Conservation (phyloP, 2,113 vertebrate species). For the Kryptolebias marmoratus region DNA sequence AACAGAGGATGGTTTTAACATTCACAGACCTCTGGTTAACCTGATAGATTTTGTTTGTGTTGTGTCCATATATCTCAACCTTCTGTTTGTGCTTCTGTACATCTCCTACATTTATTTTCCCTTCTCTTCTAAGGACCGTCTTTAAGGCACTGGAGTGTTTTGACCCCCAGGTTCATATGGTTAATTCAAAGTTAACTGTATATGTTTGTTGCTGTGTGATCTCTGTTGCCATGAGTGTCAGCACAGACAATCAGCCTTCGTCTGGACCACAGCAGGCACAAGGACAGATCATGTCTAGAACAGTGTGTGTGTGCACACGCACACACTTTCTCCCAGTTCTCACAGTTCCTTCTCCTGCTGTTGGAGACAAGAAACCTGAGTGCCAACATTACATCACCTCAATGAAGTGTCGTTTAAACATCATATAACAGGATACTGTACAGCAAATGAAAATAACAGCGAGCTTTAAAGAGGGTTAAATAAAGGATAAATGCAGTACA, state of each 20-base stretch:
- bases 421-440: conserved; percentile 64
- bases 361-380: conserved; percentile 53
- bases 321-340: conserved; percentile 27
- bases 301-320: neutral
- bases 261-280: conserved; percentile 69
- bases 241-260: conserved; percentile 53
- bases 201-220: conserved; percentile 42
- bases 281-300: conserved; percentile 62
- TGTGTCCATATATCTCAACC: conserved; percentile 15
- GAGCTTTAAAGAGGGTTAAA: conserved; percentile 34
- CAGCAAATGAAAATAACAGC: conserved; percentile 58
- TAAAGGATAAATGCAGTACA: conserved; percentile 25
- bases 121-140: neutral
- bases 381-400: conserved; percentile 68
- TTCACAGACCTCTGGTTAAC: conserved; percentile 59
- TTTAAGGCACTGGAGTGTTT: neutral
- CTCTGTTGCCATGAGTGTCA: conserved; percentile 67
- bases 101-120: conserved; percentile 3
- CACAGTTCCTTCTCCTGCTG: conserved; percentile 45
- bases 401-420: conserved; percentile 63
- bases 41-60: conserved; percentile 27
- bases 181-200: conserved; percentile 3
- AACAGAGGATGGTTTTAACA: conserved; percentile 73
- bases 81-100: neutral
- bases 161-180: neutral